Evolutionary conservation across 2,113 vertebrate species (phyloP).

Genomic region (Vulpes vulpes): DNA sequence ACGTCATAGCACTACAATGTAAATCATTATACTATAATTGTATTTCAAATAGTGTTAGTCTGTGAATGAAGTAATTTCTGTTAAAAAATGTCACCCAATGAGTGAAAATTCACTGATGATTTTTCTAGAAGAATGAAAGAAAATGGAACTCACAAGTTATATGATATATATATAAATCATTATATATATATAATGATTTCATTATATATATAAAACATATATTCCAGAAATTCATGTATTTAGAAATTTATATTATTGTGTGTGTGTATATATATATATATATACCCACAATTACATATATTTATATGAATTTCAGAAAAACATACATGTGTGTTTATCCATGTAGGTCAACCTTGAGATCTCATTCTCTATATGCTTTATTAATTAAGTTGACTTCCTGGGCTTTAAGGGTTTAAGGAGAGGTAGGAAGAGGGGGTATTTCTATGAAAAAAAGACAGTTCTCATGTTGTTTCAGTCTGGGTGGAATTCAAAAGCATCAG

Average conservation of each 20-base stretch:
- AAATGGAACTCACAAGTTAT: not conserved
- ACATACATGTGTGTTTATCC: not conserved
- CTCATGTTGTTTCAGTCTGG: slow-evolving; percentile 9
- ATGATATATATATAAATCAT: not conserved
- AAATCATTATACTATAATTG: not conserved
- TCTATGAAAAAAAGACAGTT: slow-evolving; percentile 39
- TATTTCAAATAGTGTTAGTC: not conserved
- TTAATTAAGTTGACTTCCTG: not conserved
- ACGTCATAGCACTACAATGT: not conserved
- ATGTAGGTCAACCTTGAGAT: not conserved
- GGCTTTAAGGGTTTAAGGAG: not conserved
- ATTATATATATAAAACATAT: not conserved
- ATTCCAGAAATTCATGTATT: not conserved
- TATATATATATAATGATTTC: not conserved
- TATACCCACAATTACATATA: not conserved
- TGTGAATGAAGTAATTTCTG: slow-evolving; percentile 11
- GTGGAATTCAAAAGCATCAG: slow-evolving; percentile 58
- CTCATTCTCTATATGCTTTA: not conserved
- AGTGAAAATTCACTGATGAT: not conserved
- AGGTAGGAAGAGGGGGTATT: not conserved
- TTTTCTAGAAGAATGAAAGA: slow-evolving; percentile 16
- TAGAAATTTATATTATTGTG: not conserved
- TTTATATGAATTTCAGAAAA: slow-evolving; percentile 1
- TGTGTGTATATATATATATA: not conserved
- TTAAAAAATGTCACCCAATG: not conserved